Evolutionary conservation across 2,113 vertebrate genomes (phyloP), one percentile per base, ranked within the genome.

Genomic region (Tragelaphus scriptus): DNA sequence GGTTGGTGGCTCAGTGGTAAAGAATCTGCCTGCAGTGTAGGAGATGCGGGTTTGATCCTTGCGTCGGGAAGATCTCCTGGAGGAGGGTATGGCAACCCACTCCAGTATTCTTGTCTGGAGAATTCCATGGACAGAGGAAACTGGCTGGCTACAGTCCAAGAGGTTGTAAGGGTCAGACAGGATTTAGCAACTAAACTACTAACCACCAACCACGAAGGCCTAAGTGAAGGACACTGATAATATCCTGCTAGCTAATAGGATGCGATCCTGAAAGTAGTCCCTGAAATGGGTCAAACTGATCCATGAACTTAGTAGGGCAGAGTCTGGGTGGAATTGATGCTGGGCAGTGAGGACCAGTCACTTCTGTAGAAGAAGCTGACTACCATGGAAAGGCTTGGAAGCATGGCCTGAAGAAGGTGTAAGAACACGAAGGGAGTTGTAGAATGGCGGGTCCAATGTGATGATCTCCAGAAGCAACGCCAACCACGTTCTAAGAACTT

Each of bases 401-500:
- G 55, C 63, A 61, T 15, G 79, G 3, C 59, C 13, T 15, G 8
- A 63, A 47, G 85, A 75, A 7, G 1, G 3, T n/a, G 30, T 49
- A 32, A 13, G 40, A 2, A 40, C n/a, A 11, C 0, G 0, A 0
- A 49, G 40, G 32, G 32, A 44, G 59, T 1, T 75, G 10, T 12
- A 23, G 68, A 40, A 36, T 23, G 68, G 28, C 11, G 6, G 1
- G 77, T 61, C 7, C 16, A 85, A 17, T 2, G n/a, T 17, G 15
- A 32, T 4, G n/a, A n/a, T 12, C 40, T 75, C 56, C 12, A 8
- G 75, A 84, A 32, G 21, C 1, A 5, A 79, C 17, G 11, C 6
- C 40, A 30, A 25, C 9, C 21, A 40, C 2, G 3, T 7, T 36
- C 55, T 59, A 49, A 81, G 44, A 90, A 51, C 32, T 85, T 55